These are phyloP conservation scores for Amphimedon queenslandica DNA, from an alignment of 37 sponge, comb jelly and placozoan species.

Conservation along the genomic window DNA sequence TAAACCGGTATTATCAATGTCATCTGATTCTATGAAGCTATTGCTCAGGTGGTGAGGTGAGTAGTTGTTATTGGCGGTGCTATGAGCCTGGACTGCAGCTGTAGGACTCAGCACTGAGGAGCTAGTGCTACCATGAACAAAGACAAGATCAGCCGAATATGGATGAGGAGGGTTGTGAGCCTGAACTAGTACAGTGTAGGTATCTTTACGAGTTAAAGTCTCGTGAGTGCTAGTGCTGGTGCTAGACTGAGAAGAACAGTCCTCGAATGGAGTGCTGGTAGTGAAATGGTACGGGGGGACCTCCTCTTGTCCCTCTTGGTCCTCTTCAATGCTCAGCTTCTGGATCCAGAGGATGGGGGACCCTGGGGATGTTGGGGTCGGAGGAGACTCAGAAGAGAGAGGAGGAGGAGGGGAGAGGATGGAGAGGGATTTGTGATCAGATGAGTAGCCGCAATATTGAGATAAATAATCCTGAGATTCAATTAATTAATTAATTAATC, in stretches of 20 bases:
- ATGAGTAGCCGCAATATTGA: too few species aligned
- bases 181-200: background rate
- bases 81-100: background rate
- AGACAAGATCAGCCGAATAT: slow-evolving; percentile 2
- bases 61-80: background rate
- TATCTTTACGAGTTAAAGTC: too few species aligned
- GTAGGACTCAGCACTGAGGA: slow-evolving; percentile 12
- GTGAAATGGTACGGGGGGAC: too few species aligned
- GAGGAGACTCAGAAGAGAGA: too few species aligned
- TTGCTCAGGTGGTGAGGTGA: slow-evolving; percentile 3
- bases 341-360: slow-evolving; percentile 7
- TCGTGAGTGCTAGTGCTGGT: too few species aligned
- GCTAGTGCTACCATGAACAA: background rate
- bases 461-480: too few species aligned
- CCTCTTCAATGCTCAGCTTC: background rate
- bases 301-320: too few species aligned
- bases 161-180: background rate
- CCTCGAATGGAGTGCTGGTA: slow-evolving; percentile 13
- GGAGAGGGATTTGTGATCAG: background rate
- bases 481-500: too few species aligned
- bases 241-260: too few species aligned
- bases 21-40: background rate
- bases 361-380: background rate
- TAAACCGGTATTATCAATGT: background rate
- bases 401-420: background rate